Evolutionary conservation across 1,140 invertebrate species (phyloP).

Genomic region (Pseudomyrmex gracilis): DNA sequence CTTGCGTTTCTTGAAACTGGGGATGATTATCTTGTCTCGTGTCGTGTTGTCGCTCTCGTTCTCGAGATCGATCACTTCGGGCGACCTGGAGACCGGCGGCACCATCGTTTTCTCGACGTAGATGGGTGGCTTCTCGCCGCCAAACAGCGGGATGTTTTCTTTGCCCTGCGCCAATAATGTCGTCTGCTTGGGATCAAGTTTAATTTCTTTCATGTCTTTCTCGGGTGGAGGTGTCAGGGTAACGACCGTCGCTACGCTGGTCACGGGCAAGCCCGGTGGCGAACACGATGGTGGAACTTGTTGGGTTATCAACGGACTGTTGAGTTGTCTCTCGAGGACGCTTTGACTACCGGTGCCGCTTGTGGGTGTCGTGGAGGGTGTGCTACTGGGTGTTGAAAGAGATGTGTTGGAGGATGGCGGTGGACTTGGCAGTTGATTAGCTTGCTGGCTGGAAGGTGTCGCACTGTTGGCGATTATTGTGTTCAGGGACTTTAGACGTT

Average conservation of each 20-base stretch:
- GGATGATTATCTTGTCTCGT: slow-evolving; percentile 82
- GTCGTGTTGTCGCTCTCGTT: slow-evolving; percentile 80
- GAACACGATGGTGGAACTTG: slow-evolving; percentile 79
- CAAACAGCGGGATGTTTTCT: slow-evolving; percentile 86
- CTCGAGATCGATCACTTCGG: slow-evolving; percentile 89
- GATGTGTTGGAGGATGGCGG: slow-evolving; percentile 80
- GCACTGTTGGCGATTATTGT: slow-evolving; percentile 81
- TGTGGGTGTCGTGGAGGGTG: slow-evolving; percentile 79
- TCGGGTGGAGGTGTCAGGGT: slow-evolving; percentile 82
- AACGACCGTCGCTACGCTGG: slow-evolving; percentile 79
- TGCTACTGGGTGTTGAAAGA: slow-evolving; percentile 78
- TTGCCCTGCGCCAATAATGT: slow-evolving; percentile 85
- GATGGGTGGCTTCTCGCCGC: slow-evolving; percentile 78
- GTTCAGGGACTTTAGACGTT: slow-evolving; percentile 85
- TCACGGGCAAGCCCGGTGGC: slow-evolving; percentile 76
- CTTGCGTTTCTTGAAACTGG: slow-evolving; percentile 89
- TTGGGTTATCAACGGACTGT: slow-evolving; percentile 82
- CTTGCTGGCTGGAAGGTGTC: slow-evolving; percentile 67
- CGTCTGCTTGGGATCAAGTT: slow-evolving; percentile 81
- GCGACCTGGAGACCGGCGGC: slow-evolving; percentile 83
- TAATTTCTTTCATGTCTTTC: slow-evolving; percentile 83
- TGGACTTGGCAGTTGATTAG: slow-evolving; percentile 79
- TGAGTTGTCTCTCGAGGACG: slow-evolving; percentile 82
- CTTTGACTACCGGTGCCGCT: slow-evolving; percentile 73
- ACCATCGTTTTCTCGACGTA: slow-evolving; percentile 78